Percentiles rank a stretch among this genome's conserved stretches.
Conservation (phyloP, 2,888 invertebrate genomes). For the Resseliella maxima region DNA sequence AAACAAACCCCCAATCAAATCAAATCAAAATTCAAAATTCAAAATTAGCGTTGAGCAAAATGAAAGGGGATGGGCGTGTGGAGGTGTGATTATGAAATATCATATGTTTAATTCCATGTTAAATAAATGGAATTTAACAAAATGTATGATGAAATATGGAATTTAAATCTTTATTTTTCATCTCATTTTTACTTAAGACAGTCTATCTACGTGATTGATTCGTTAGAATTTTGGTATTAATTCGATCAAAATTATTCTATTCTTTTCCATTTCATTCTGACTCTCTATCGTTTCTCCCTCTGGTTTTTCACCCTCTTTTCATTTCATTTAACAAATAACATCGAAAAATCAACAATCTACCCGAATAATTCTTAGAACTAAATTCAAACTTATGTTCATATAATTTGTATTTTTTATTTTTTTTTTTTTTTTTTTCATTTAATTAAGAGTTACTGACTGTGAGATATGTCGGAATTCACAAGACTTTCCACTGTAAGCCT, state of each 20-base stretch:
- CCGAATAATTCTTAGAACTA: slow-evolving; percentile 10
- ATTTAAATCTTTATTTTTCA: background rate
- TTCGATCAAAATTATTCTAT: background rate
- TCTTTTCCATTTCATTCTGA: background rate
- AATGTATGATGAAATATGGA: background rate
- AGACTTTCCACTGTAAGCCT: too few relatives aligned
- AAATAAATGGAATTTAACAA: background rate
- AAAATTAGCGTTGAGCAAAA: slow-evolving; percentile 9
- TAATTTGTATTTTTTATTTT: background rate
- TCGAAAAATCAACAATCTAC: slow-evolving; percentile 51
- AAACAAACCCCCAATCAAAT: background rate
- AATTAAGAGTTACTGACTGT: background rate
- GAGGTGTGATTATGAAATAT: background rate
- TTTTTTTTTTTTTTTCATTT: background rate
- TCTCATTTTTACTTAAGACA: background rate
- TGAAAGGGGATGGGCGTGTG: background rate
- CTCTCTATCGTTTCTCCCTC: background rate
- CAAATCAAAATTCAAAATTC: background rate
- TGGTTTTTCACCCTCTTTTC: background rate
- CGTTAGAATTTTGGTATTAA: background rate
- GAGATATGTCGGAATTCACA: slow-evolving; percentile 49
- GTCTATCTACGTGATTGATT: slow-evolving; percentile 12
- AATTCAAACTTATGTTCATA: slow-evolving; percentile 15
- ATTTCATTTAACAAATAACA: slow-evolving; percentile 23
- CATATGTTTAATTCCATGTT: background rate